Percentiles rank a stretch among this genome's conserved stretches.
These are phyloP conservation scores for Channa maculata DNA, from an alignment of 2,113 vertebrate genomes.

Conservation along the genomic window DNA sequence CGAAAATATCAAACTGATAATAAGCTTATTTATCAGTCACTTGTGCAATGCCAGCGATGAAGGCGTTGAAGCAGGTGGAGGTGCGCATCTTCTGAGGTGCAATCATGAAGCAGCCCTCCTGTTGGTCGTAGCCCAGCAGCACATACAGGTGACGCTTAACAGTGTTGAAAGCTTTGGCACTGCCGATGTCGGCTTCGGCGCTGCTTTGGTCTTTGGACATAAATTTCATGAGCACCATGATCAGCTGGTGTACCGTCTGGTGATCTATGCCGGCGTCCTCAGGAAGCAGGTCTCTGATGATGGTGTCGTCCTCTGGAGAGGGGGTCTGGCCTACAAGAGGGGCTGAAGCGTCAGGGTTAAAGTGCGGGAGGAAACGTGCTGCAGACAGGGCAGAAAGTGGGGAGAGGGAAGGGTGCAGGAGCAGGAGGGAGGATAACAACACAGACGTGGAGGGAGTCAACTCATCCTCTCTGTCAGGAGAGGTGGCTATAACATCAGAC, in stretches of 20 bases:
- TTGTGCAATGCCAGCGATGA: conserved; percentile 96
- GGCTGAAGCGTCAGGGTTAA: conserved; percentile 73
- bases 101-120: conserved; percentile 99
- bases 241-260: conserved; percentile 97
- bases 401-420: conserved; percentile 9
- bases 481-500: conserved; percentile 43
- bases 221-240: conserved; percentile 99
- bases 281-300: conserved; percentile 93
- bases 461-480: conserved; percentile 35
- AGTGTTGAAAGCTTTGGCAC: conserved; percentile 97
- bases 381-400: conserved; percentile 35
- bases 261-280: conserved; percentile 97
- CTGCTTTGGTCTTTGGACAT: conserved; percentile 99
- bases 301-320: conserved; percentile 90
- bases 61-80: conserved; percentile 98
- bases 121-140: conserved; percentile 94
- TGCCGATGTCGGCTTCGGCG: conserved; percentile 94
- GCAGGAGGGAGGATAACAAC: conserved; percentile 6
- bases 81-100: conserved; percentile 98
- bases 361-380: conserved; percentile 65
- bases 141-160: conserved; percentile 97
- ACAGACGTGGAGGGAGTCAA: conserved; percentile 51
- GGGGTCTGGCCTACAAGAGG: conserved; percentile 86
- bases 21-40: conserved; percentile 76
- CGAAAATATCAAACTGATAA: background rate